phyloP scores from a whole-genome alignment of 2,888 invertebrate species.

The Acrobasis suavella region DNA sequence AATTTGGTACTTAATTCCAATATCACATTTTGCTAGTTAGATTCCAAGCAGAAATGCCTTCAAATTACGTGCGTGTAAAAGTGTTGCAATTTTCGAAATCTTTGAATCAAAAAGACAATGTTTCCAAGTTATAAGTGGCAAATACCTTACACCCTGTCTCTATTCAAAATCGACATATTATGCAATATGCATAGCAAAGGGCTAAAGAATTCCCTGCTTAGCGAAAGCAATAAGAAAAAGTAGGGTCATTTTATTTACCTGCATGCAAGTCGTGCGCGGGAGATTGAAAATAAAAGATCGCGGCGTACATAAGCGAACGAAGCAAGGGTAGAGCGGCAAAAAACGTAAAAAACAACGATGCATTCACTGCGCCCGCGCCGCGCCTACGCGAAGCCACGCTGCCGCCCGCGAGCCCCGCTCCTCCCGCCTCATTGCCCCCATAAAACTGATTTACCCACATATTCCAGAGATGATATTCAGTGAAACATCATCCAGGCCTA shows the following conservation, averaged over 20 bases:
- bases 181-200: constrained; percentile 26
- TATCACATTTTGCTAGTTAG: constrained; percentile 11
- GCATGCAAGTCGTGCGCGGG: constrained; percentile 56
- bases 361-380: constrained; percentile 51
- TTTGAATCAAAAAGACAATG: neutral
- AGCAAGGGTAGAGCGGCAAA: constrained; percentile 73
- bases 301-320: constrained; percentile 52
- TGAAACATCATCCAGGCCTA: constrained; percentile 28
- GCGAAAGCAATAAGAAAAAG: constrained; percentile 67
- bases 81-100: too few relatives aligned
- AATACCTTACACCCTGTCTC: neutral
- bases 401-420: constrained; percentile 37
- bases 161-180: constrained; percentile 6
- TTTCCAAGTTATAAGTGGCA: neutral
- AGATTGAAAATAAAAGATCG: constrained; percentile 59
- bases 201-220: constrained; percentile 49
- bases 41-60: constrained; percentile 12
- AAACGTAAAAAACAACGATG: constrained; percentile 64
- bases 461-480: constrained; percentile 40
- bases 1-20: neutral
- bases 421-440: constrained; percentile 41
- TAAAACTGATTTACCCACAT: constrained; percentile 32
- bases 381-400: constrained; percentile 66
- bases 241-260: constrained; percentile 68
- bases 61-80: too few relatives aligned